These are phyloP conservation scores for Stratiomys singularior DNA, from an alignment of 2,888 invertebrate genomes.

Conservation along the genomic window DNA sequence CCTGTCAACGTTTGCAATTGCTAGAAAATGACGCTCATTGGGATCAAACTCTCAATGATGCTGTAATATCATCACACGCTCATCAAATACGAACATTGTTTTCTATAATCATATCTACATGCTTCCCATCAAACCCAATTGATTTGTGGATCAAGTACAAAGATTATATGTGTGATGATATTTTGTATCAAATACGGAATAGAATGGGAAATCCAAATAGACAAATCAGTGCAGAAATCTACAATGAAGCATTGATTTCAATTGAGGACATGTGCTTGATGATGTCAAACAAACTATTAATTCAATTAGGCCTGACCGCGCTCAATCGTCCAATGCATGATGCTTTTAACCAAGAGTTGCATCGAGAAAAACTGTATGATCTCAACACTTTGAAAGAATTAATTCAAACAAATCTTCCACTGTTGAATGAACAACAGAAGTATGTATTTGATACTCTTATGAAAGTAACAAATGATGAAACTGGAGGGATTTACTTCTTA, in stretches of 20 bases:
- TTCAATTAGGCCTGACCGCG: constrained; percentile 55
- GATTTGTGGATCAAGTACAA: constrained; percentile 49
- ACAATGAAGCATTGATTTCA: constrained; percentile 55
- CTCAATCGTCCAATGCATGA: constrained; percentile 55
- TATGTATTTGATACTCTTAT: constrained; percentile 25
- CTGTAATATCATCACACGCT: constrained; percentile 50
- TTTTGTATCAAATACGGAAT: constrained; percentile 44
- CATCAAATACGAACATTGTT: constrained; percentile 55
- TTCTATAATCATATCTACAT: constrained; percentile 54
- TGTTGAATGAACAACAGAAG: constrained; percentile 45
- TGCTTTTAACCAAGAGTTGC: constrained; percentile 54
- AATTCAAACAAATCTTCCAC: constrained; percentile 48
- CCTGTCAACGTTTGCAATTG: constrained; percentile 58
- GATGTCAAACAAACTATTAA: constrained; percentile 47
- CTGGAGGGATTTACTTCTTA: constrained; percentile 46
- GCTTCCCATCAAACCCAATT: constrained; percentile 56
- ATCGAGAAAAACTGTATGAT: constrained; percentile 54
- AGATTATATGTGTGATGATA: constrained; percentile 54
- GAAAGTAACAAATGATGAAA: constrained; percentile 41
- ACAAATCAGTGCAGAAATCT: constrained; percentile 53
- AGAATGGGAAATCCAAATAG: constrained; percentile 44
- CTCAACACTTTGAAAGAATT: constrained; percentile 48
- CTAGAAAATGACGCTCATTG: constrained; percentile 58
- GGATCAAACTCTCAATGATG: constrained; percentile 54
- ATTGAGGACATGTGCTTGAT: constrained; percentile 55